phyloP scores from a whole-genome alignment of 2,888 invertebrate species.

The Aphidoletes aphidimyza region DNA sequence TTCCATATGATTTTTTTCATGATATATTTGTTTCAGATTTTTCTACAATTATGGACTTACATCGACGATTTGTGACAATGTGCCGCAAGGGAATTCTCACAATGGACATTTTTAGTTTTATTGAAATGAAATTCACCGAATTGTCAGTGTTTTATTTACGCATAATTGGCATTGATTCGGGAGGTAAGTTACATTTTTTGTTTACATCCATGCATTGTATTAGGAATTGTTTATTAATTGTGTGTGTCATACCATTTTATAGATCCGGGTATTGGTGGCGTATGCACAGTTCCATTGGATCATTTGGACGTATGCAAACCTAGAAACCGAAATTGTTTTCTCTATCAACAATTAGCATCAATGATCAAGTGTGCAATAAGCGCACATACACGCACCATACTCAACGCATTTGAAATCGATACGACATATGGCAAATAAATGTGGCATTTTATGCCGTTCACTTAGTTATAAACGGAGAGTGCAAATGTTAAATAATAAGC shows the following conservation, averaged over 20 bases:
- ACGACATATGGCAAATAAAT: no score
- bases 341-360: constrained; percentile 75
- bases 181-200: constrained; percentile 69
- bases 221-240: neutral
- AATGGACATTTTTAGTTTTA: constrained; percentile 76
- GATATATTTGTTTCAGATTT: constrained; percentile 71
- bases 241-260: no score
- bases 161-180: constrained; percentile 81
- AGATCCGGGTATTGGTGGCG: constrained; percentile 85
- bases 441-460: no score
- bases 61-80: constrained; percentile 72
- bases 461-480: neutral
- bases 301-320: constrained; percentile 91
- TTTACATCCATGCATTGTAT: neutral
- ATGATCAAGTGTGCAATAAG: constrained; percentile 69
- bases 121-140: constrained; percentile 80
- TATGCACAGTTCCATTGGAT: constrained; percentile 79
- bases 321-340: constrained; percentile 73
- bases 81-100: constrained; percentile 68
- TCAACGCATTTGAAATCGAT: constrained; percentile 1
- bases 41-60: constrained; percentile 74
- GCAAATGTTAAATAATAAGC: constrained; percentile 3
- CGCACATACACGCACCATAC: constrained; percentile 55
- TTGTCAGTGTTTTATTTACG: constrained; percentile 79
- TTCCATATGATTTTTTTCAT: constrained; percentile 30